These are phyloP conservation scores for Chamaetylas fuelleborni DNA, from an alignment of 2,113 vertebrate species.

Conservation along the genomic window DNA sequence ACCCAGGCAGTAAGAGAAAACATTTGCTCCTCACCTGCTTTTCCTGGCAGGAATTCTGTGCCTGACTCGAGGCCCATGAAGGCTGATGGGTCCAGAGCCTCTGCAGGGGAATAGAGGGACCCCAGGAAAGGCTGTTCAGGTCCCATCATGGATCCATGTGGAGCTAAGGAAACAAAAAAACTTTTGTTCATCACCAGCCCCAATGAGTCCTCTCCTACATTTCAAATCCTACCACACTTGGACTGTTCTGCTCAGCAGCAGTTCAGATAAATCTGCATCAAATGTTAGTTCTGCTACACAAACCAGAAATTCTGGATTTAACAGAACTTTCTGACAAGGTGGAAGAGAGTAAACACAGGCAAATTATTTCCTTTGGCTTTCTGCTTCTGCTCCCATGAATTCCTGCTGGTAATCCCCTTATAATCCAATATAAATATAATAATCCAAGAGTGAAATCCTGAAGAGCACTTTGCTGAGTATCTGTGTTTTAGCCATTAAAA, in stretches of 20 bases:
- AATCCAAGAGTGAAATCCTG: not conserved
- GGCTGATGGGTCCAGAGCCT: not conserved
- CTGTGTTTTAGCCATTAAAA: not conserved
- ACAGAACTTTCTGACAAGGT: not conserved
- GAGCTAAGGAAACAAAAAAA: not conserved
- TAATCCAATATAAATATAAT: not conserved
- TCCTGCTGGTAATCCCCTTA: not conserved
- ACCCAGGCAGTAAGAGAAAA: fast-evolving
- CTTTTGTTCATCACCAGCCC: not conserved
- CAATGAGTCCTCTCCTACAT: not conserved
- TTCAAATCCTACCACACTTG: not conserved
- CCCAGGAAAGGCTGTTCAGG: slow-evolving; percentile 45
- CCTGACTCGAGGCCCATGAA: slow-evolving; percentile 12
- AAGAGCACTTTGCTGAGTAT: fast-evolving
- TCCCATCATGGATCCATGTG: not conserved
- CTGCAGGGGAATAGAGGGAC: slow-evolving; percentile 7
- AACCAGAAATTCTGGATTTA: fast-evolving
- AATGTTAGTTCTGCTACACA: not conserved
- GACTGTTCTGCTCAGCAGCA: not conserved
- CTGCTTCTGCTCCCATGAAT: not conserved
- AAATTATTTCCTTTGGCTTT: not conserved
- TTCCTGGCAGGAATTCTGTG: slow-evolving; percentile 18
- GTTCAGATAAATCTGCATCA: not conserved
- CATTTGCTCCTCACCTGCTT: slow-evolving; percentile 28
- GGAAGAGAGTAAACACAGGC: not conserved